Evolutionary conservation across 2,113 vertebrate genomes (phyloP), one percentile per base, ranked within the genome.

Genomic region (Misgurnus mizolepis): DNA sequence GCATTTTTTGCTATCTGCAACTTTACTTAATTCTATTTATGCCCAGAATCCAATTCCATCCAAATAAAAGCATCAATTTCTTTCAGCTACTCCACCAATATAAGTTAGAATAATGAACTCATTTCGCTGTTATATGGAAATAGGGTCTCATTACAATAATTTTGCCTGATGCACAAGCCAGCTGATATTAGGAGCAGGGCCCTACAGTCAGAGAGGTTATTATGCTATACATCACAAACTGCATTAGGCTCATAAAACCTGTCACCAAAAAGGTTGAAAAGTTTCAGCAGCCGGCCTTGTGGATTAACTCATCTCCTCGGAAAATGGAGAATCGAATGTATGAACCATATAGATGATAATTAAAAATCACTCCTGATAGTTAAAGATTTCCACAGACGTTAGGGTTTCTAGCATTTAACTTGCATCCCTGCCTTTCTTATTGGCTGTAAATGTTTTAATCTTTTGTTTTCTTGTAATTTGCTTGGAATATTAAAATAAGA

Each of bases 141-240:
- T 93, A 90, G 90, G 78, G 88, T 89, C 91, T 93, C 92, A 93
- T 94, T 93, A 93, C 91, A 94, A 93, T 94, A 93, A 93, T 94
- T 93, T 93, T 88, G 91, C 90, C 90, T 92, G 89, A 93, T 92
- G 86, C 89, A 90, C 90, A 90, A 88, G 87, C 87, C 86, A 91
- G 88, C 89, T 86, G 58, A 93, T 94, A 94, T 93, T 92, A 93
- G 93, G 92, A 91, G 91, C 88, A 88, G 91, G 85, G 89, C 91
- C 93, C 93, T 90, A 90, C 89, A 93, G 93, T 92, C 92, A 93
- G 88, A 87, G 87, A 82, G 83, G 86, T 93, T 94, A 94, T 94
- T 93, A 92, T 93, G 88, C 93, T 91, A 94, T 94, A 94, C 88
- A 93, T 93, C 93, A 94, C 90, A 93, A 92, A 93, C 90, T 92